Percentiles rank a stretch among this genome's conserved stretches.
Conservation (phyloP, 2,797 vertebrate species). For the Catostomus latipinnis region DNA sequence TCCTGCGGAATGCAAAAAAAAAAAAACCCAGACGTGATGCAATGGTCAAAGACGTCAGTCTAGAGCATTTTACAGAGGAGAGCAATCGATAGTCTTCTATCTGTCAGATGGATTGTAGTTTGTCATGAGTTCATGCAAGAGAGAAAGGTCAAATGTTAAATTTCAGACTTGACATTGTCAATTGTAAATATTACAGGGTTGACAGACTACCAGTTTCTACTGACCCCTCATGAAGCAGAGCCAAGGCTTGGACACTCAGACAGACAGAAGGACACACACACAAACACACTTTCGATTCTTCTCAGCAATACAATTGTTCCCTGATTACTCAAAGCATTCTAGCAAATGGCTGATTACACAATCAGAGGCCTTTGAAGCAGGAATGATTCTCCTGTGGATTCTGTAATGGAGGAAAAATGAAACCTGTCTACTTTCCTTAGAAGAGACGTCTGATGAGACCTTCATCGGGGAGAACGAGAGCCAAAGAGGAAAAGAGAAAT, state of each 20-base stretch:
- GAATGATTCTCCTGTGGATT: slow-evolving; percentile 69
- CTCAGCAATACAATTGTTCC: slow-evolving; percentile 45
- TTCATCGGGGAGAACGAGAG: slow-evolving; percentile 59
- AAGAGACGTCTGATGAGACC: slow-evolving; percentile 70
- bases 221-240: slow-evolving; percentile 26
- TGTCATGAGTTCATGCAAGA: not conserved
- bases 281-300: slow-evolving; percentile 58
- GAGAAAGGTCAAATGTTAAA: slow-evolving; percentile 29
- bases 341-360: slow-evolving; percentile 74
- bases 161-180: slow-evolving; percentile 17
- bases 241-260: slow-evolving; percentile 8
- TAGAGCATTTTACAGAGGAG: no score
- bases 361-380: slow-evolving; percentile 75
- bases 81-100: not conserved
- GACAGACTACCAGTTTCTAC: not conserved
- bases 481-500: slow-evolving; percentile 41
- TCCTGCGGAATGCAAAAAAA: no score
- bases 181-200: slow-evolving; percentile 51
- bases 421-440: slow-evolving; percentile 69
- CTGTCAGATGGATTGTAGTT: not conserved
- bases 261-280: slow-evolving; percentile 17
- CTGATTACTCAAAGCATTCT: slow-evolving; percentile 65
- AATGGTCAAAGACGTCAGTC: not conserved
- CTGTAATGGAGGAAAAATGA: slow-evolving; percentile 74
- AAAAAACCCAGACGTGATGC: not conserved